Base-by-base conservation (phyloP, 2,888 invertebrate species). In the Campaea margaritaria region DNA sequence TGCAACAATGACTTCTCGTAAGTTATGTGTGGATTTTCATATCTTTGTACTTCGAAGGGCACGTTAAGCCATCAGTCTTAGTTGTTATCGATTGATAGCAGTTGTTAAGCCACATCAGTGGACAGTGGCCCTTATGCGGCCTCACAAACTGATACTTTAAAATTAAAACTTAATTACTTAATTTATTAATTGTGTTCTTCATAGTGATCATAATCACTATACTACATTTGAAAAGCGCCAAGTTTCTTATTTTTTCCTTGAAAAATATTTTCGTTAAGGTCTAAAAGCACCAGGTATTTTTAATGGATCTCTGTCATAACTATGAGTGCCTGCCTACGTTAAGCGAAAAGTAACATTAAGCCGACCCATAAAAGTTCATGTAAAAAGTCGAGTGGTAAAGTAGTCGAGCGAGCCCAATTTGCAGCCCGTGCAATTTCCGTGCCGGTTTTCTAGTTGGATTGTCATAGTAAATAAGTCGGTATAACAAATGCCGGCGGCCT, bases 401-500 rank as follows among this genome's bases (percentile, higher is more conserved):
- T 70, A 72, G 69, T 67, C 73, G 67, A 73, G 72, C 68, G 75
- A 69, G 73, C 76, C 74, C 75, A 79, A 79, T 81, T 78, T 76
- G 72, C 68, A 74, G 69, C 72, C n/a, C 75, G 68, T 73, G 75
- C 78, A 80, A 83, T 83, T 82, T 82, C 78, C 78, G 72, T 65
- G 71, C 75, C 74, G 74, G 79, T 83, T 81, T 82, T 82, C 81
- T 79, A 79, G 75, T 77, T 74, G 79, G 77, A 72, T 80, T 83
- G 78, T 71, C 77, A 77, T 77, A 79, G 73, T 80, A 79, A 85
- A 82, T 84, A 82, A 79, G 78, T 72, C 72, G 69, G 74, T 76
- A 70, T 75, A 78, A 79, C 81, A 78, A 77, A 77, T 70, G 70
- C 74, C 66, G 67, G 66, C 73, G 75, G 75, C 75, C 71, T 78